Evolutionary conservation across 2,113 vertebrate species (phyloP).

Genomic region (Urocynchramus pylzowi): DNA sequence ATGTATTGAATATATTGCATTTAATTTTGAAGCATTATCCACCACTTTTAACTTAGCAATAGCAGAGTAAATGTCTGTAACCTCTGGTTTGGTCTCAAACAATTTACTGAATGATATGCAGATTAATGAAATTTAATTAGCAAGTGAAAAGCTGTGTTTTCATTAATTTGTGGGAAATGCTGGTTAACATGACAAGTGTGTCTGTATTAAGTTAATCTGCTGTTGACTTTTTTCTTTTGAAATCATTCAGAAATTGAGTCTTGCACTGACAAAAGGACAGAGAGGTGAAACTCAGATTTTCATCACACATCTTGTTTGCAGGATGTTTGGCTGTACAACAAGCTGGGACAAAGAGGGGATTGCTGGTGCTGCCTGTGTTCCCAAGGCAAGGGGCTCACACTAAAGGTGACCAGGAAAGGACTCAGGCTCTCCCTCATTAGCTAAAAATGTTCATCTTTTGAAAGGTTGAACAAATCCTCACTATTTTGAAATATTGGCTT

Average conservation of each 20-base stretch:
- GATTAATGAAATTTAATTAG: background rate
- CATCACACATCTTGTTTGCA: fast-evolving
- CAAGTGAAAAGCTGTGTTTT: background rate
- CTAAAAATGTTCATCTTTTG: background rate
- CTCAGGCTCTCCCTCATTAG: background rate
- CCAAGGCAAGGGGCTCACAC: background rate
- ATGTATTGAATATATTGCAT: background rate
- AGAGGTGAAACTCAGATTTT: background rate
- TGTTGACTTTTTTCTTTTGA: background rate
- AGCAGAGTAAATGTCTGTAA: background rate
- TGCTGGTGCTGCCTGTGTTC: background rate
- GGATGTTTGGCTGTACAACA: too few relatives aligned
- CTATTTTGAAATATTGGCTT: background rate
- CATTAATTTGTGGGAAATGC: background rate
- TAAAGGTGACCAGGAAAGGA: background rate
- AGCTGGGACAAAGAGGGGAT: background rate
- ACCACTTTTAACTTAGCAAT: background rate
- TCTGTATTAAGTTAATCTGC: background rate
- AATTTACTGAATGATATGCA: background rate
- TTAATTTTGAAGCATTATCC: background rate
- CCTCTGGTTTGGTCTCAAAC: background rate
- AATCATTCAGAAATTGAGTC: background rate
- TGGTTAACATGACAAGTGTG: background rate
- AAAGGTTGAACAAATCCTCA: background rate
- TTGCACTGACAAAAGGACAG: background rate